Conservation (phyloP, 2,797 vertebrate species). For the Coluber constrictor region DNA sequence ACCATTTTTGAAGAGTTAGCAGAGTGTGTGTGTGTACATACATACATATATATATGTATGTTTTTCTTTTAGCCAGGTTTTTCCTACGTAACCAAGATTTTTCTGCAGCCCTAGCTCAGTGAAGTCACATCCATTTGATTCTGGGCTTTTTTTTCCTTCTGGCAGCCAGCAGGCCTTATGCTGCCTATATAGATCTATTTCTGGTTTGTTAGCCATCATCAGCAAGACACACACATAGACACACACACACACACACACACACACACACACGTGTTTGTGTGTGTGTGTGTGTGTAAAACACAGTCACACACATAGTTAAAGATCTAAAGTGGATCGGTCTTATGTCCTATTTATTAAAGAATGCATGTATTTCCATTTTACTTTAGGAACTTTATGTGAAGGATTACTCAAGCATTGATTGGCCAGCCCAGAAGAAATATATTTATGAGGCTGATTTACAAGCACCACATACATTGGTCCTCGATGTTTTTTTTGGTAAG, state of each 20-base stretch:
- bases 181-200: too few species aligned
- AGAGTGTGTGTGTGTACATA: not conserved
- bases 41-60: too few species aligned
- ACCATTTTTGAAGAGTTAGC: not conserved
- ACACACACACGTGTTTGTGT: too few species aligned
- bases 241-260: too few species aligned
- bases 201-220: too few species aligned
- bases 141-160: too few species aligned
- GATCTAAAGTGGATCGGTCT: not conserved
- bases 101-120: too few species aligned
- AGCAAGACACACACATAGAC: too few species aligned
- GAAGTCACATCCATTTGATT: too few species aligned
- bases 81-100: too few species aligned
- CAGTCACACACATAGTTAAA: not conserved
- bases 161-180: too few species aligned
- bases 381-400: conserved; percentile 88
- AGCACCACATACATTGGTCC: conserved; percentile 85
- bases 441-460: conserved; percentile 84
- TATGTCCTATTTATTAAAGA: not conserved
- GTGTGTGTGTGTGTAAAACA: not conserved
- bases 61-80: too few species aligned
- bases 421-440: conserved; percentile 86
- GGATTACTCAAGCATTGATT: conserved; percentile 83
- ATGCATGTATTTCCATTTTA: not conserved
- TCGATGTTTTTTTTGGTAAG: conserved; percentile 72